phyloP scores from a whole-genome alignment of 2,888 invertebrate genomes.

The Graphium colonna region DNA sequence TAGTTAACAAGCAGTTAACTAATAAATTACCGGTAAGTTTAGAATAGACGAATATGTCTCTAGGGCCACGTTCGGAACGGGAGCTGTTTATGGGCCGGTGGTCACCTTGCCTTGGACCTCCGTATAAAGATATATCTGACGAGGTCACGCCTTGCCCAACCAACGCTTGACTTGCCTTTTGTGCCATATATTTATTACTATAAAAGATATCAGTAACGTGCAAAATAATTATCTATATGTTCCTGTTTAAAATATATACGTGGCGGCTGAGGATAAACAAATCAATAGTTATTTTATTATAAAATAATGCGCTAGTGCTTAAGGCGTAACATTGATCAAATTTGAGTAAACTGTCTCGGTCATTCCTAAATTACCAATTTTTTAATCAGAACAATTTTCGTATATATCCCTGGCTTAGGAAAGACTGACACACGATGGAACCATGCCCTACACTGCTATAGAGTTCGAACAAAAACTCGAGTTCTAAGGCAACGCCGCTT shows the following conservation, averaged over 20 bases:
- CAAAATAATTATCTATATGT: conserved; percentile 7
- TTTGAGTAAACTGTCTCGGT: too few relatives aligned
- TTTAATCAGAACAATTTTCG: too few relatives aligned
- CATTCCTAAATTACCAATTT: too few relatives aligned
- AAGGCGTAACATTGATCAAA: too few relatives aligned
- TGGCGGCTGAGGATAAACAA: too few relatives aligned
- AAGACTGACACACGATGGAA: too few relatives aligned
- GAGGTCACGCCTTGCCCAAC: conserved; percentile 63
- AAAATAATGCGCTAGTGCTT: too few relatives aligned
- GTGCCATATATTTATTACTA: conserved; percentile 46
- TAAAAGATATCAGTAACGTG: conserved; percentile 33
- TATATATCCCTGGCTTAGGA: too few relatives aligned
- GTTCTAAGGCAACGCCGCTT: not conserved
- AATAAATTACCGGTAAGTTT: not conserved
- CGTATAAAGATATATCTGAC: conserved; percentile 67
- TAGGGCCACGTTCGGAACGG: conserved; percentile 36
- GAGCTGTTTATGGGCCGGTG: conserved; percentile 56
- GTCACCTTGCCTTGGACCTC: conserved; percentile 64
- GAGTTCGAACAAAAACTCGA: too few relatives aligned
- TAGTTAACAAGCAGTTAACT: too few relatives aligned
- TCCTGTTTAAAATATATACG: not conserved
- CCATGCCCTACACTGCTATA: too few relatives aligned
- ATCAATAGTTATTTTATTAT: too few relatives aligned
- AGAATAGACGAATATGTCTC: conserved; percentile 19
- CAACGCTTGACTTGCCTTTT: conserved; percentile 50